phyloP scores from a whole-genome alignment of 2,113 vertebrate genomes.

The Cyprinus carpio region DNA sequence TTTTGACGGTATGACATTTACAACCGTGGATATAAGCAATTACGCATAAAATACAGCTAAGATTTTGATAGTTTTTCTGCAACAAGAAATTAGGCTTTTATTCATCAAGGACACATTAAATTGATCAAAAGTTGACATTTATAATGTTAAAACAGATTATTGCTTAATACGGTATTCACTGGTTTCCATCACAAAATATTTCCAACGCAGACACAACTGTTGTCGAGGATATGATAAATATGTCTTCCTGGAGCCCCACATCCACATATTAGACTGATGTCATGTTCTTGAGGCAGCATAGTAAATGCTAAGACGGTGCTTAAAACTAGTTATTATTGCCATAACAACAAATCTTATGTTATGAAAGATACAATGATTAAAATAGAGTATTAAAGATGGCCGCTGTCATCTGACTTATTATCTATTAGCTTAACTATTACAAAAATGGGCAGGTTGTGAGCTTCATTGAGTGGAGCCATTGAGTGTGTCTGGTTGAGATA shows the following conservation, averaged over 20 bases:
- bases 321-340: background rate
- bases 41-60: no score
- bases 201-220: background rate
- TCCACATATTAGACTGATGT: background rate
- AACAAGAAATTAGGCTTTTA: no score
- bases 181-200: no score
- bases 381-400: background rate
- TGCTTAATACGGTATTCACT: background rate
- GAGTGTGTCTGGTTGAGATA: conserved; percentile 1
- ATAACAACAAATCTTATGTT: background rate
- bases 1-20: no score
- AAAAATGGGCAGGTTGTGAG: background rate
- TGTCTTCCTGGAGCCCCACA: background rate
- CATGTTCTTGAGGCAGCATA: no score
- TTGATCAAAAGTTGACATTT: no score
- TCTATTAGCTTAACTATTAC: background rate
- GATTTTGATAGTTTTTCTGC: no score
- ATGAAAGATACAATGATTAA: background rate
- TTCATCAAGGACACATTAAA: no score
- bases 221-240: background rate
- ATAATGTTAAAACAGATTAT: background rate
- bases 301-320: background rate
- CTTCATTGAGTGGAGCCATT: background rate
- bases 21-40: no score
- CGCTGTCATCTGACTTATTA: background rate